Percentiles rank a stretch among this genome's conserved stretches.
These are phyloP conservation scores for Sycobia sp. DNA, from an alignment of 1,140 invertebrate genomes.

Conservation along the genomic window DNA sequence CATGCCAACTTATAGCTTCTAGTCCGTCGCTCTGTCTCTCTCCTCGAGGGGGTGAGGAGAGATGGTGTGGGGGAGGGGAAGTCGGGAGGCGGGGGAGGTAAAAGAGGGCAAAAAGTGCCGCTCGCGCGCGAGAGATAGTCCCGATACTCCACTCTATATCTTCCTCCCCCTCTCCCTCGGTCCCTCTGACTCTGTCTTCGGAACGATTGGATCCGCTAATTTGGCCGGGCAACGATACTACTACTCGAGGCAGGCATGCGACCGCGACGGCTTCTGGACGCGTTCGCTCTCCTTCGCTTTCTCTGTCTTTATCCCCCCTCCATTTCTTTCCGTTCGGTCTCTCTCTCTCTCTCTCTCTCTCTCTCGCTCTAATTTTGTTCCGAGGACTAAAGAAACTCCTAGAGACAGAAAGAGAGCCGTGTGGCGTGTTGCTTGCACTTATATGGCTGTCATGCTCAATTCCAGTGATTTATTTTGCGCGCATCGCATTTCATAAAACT, in stretches of 20 bases:
- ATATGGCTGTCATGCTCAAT: conserved; percentile 21
- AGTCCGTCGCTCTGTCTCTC: neutral
- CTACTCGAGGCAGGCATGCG: neutral
- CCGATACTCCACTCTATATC: too few species aligned
- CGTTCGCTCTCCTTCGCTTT: neutral
- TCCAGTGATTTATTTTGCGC: conserved; percentile 14
- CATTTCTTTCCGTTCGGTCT: neutral
- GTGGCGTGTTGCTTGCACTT: conserved; percentile 2
- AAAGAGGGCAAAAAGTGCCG: conserved; percentile 25
- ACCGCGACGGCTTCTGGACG: conserved; percentile 9
- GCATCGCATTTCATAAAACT: conserved; percentile 1
- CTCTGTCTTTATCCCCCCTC: neutral
- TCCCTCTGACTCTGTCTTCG: conserved; percentile 23
- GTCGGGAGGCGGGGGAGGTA: too few species aligned
- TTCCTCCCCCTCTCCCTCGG: neutral
- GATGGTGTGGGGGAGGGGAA: too few species aligned
- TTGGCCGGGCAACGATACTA: conserved; percentile 33
- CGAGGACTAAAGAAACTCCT: neutral
- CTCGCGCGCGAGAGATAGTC: too few species aligned
- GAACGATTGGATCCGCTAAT: conserved; percentile 43
- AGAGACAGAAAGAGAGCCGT: too few species aligned
- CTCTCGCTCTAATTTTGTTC: neutral
- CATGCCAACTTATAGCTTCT: conserved; percentile 3
- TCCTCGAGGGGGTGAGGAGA: conserved; percentile 13
- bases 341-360: neutral